Base-by-base conservation (phyloP, 2,888 invertebrate genomes). In the Steinernema scapterisci region DNA sequence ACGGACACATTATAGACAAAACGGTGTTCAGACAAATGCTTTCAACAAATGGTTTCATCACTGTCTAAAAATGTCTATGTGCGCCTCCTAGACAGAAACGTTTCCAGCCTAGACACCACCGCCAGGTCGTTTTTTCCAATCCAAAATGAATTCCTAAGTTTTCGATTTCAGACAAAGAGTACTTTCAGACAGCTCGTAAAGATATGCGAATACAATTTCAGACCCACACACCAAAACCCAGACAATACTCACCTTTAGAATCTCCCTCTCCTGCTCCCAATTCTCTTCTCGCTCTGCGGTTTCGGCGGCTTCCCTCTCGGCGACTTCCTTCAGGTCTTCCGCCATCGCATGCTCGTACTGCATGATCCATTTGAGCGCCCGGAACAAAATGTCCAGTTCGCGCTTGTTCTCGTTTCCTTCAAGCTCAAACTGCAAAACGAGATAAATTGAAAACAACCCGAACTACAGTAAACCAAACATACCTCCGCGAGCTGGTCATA, bases 281-380 rank as follows among this genome's bases (percentile, higher is more conserved):
- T 80, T 81, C 75, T 84, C 83, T 75, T 85, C 85, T 43, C 79
- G 81, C 70, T 85, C 85, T 0, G 84, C 85, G 76, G 82, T 82
- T 25, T 77, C 79, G 9, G 80, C 77, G 1, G 84, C 84, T 75
- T 86, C 84, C n/a, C 79, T 77, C 74, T 85, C 85, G n/a, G 84
- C 82, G 21, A 84, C 77, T 72, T 84, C 81, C 31, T 78, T 76
- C 51, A 86, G 74, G 54, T 83, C 86, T 73, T 86, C 86, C 0
- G 82, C 83, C 7, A 81, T 81, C 1, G 85, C 82, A 76, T 82
- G 79, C 23, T 78, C 80, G 70, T 75, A 80, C 46, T 84, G 77
- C 78, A 78, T 81, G 73, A 77, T 76, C 75, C 81, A 80, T 76
- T 79, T 78, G 0, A 83, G 73, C 13, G 79, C 84, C 54, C 82